Percentiles rank a stretch among this genome's conserved stretches.
Evolutionary conservation across 2,113 vertebrate genomes (phyloP).

Genomic region (Todiramphus chloris): DNA sequence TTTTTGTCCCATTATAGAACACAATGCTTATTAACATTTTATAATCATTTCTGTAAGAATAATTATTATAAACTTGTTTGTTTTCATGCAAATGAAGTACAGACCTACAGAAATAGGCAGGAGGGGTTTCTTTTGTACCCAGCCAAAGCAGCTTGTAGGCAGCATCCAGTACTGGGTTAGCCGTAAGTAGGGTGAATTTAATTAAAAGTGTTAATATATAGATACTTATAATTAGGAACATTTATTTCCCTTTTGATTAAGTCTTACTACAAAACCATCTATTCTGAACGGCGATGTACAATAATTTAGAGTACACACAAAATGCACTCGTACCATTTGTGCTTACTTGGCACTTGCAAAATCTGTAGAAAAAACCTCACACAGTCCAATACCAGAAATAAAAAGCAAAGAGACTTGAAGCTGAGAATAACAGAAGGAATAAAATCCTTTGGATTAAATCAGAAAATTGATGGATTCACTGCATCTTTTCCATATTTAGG

Average conservation of each 20-base stretch:
- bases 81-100: neutral
- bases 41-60: neutral
- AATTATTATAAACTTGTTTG: neutral
- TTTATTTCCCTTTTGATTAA: conserved; percentile 5
- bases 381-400: neutral
- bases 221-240: neutral
- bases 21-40: neutral
- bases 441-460: neutral
- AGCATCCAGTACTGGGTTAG: neutral
- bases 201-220: conserved; percentile 36
- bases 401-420: neutral
- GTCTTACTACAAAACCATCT: neutral
- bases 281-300: neutral
- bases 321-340: neutral
- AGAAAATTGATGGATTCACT: neutral
- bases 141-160: neutral
- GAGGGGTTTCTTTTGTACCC: neutral
- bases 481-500: neutral
- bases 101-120: neutral
- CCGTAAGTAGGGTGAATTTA: conserved; percentile 36
- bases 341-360: neutral
- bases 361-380: neutral
- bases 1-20: neutral
- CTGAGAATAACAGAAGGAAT: neutral
- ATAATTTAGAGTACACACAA: neutral